These are phyloP conservation scores for Felis chaus DNA, from an alignment of 2,113 vertebrate genomes.

Conservation along the genomic window DNA sequence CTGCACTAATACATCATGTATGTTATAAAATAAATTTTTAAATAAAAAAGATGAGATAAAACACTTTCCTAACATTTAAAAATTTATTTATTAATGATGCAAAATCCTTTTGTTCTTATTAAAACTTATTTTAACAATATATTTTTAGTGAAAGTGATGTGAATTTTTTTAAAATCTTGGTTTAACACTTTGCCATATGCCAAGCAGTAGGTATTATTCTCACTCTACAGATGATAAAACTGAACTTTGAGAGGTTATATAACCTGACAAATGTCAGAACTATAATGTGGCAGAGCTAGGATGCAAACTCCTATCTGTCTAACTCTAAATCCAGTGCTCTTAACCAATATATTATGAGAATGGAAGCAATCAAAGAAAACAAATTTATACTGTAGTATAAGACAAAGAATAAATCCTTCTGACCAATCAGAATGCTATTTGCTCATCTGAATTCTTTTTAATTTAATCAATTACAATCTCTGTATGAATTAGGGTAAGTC, in stretches of 20 bases:
- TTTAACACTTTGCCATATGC: background rate
- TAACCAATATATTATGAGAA: conserved; percentile 3
- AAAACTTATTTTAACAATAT: conserved; percentile 9
- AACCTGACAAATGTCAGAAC: background rate
- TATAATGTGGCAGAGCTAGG: background rate
- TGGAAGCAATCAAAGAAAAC: conserved; percentile 2
- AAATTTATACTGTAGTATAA: background rate
- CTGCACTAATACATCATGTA: background rate
- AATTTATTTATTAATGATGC: background rate
- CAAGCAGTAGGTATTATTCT: background rate
- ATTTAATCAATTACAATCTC: background rate
- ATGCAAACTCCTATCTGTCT: background rate
- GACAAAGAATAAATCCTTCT: background rate
- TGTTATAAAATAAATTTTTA: background rate
- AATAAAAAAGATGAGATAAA: too few species aligned
- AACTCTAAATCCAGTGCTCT: conserved; percentile 9
- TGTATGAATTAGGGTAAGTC: background rate
- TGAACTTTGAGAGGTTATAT: background rate
- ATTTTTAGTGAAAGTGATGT: background rate
- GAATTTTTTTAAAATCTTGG: background rate
- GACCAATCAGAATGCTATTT: background rate
- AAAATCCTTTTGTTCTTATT: background rate
- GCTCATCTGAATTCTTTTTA: background rate
- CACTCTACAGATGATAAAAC: background rate
- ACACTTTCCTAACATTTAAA: background rate